Evolutionary conservation across 2,113 vertebrate species (phyloP), one percentile per base, ranked within the genome.

Genomic region (Gila orcuttii): DNA sequence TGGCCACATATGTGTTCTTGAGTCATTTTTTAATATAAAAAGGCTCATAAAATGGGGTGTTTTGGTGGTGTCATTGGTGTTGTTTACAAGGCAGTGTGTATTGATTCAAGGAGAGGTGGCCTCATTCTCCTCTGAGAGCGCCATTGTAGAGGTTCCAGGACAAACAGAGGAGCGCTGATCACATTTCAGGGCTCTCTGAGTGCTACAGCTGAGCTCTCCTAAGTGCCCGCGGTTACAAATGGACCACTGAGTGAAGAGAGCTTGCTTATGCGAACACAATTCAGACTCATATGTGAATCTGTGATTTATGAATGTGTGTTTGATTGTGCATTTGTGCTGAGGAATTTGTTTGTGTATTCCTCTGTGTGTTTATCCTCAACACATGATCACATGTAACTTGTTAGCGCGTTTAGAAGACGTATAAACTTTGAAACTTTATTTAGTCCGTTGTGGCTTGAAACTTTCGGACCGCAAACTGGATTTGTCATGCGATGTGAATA

Each of bases 61-160:
- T 69, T 73, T 69, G 47, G 25, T 86, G 83, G 78, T 91, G 85
- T 89, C 84, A 86, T 62, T 87, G 74, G 85, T 36, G 47, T 82
- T 90, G 89, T 88, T 90, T 90, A 87, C 87, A 88, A 86, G 83
- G 52, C 82, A 77, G 82, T 19, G 47, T 78, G 59, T 86, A 90
- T 89, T 87, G 89, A 90, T 88, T 87, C 62, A 85, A 73, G 39
- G 66, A 64, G 85, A 85, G 83, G 69, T 66, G 83, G 87, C 79
- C 85, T 85, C 80, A 85, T 79, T 86, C 87, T 87, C 86, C 75
- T 75, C 60, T 79, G 69, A 86, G 68, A 77, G 73, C 57, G 69
- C 83, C 73, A 74, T 84, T 88, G 79, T 86, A 86, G 47, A 82
- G 83, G 36, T 82, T 79, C 66, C 83, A 88, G 86, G 83, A 87